Conservation (phyloP, 2,888 invertebrate genomes). For the Chaitophorus viminalis region DNA sequence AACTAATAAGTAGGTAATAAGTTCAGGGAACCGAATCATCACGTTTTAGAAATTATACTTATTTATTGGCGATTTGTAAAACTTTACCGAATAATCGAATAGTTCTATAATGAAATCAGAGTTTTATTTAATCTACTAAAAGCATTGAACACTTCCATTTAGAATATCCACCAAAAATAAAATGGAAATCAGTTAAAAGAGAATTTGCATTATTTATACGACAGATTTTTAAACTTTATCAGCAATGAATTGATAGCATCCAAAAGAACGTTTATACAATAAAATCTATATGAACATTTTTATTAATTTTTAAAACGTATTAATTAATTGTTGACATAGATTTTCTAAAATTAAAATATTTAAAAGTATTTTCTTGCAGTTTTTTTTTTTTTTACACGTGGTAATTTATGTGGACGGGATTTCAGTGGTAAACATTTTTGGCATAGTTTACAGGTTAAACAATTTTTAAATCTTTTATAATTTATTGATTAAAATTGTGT, state of each 20-base stretch:
- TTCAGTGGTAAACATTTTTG: no score
- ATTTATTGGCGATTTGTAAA: background rate
- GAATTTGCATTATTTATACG: background rate
- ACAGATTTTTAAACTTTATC: background rate
- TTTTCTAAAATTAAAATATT: background rate
- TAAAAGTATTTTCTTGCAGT: no score
- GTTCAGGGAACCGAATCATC: background rate
- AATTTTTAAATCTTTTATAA: no score
- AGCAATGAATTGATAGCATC: background rate
- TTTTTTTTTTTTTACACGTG: background rate
- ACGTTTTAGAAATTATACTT: background rate
- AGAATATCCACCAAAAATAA: background rate
- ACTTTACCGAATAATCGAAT: background rate
- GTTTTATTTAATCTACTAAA: background rate
- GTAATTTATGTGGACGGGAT: background rate
- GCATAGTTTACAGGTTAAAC: no score
- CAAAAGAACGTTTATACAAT: background rate
- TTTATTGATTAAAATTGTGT: no score
- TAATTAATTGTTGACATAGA: background rate
- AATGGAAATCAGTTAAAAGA: background rate
- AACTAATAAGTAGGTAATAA: no score
- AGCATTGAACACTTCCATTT: background rate
- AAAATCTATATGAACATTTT: background rate
- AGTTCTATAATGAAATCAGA: background rate
- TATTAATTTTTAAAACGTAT: background rate